Evolutionary conservation across 2,797 vertebrate species (phyloP).

Genomic region (Sebastes alutus): DNA sequence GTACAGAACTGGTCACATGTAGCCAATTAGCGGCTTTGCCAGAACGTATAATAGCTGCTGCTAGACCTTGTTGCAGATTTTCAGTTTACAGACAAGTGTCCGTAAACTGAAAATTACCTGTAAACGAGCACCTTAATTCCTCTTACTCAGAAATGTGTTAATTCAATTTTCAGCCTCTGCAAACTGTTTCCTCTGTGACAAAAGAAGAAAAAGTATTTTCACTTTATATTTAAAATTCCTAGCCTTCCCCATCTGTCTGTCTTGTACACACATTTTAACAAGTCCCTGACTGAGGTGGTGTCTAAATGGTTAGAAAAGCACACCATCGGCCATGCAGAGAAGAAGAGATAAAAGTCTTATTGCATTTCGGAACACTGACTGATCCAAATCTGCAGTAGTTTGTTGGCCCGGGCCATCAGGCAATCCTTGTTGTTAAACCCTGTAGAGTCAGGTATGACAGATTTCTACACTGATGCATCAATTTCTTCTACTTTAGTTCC

Average conservation of each 20-base stretch:
- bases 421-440: not conserved
- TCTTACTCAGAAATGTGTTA: not conserved
- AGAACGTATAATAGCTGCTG: not conserved
- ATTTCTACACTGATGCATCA: slow-evolving; percentile 45
- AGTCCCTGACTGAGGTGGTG: not conserved
- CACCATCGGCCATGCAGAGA: not conserved
- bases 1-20: not conserved
- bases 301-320: not conserved
- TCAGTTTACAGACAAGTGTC: not conserved
- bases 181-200: not conserved
- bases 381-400: not conserved
- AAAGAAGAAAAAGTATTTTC: not conserved
- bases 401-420: not conserved
- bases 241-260: not conserved
- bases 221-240: not conserved
- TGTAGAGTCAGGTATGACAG: slow-evolving; percentile 12
- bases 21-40: not conserved
- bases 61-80: not conserved
- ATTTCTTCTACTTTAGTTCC: slow-evolving; percentile 43
- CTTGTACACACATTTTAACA: not conserved
- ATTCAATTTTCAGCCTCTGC: not conserved
- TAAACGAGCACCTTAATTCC: not conserved
- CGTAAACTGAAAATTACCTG: slow-evolving; percentile 6
- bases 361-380: not conserved
- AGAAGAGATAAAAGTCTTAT: not conserved